Base-by-base conservation (phyloP, 2,113 vertebrate species). In the human region DNA sequence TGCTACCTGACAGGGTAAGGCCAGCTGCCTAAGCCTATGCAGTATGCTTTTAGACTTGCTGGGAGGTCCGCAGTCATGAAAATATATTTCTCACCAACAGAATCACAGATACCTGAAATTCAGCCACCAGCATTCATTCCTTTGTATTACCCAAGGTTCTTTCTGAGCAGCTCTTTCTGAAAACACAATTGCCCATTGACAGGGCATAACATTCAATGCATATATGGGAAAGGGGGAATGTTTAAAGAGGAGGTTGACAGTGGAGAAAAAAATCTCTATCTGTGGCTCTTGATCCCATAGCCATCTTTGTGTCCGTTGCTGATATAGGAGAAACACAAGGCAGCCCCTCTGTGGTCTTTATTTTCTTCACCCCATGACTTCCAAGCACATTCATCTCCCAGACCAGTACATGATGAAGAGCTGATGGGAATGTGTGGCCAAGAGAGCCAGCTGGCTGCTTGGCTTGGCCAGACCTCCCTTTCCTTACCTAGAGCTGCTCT, bases 361-460 rank as follows among this genome's bases (percentile, higher is more conserved):
- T 48, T 79, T n/a, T 79, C 30, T 82, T 83, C 35, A 43, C 40
- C 68, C 22, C 38, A 11, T 76, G 55, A 64, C 93, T 89, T 80
- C 61, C n/a, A 86, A 92, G 45, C 52, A 18, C 76, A 64, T 50
- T 86, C 43, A 13, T 89, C 57, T 72, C 72, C 52, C 89, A 93
- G 73, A 82, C 79, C 86, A 59, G 9, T 32, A 13, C 50, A 16
- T 35, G 92, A 68, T 20, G 5, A 68, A 84, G 38, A 73, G 92
- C 61, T 93, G 90, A 89, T 1, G 8, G 92, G n/a, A 76, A 96
- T 16, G 35, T 11, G 16, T 22, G 80, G 98, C 93, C 96, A 96
- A 94, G 73, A 96, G 83, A 97, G 83, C 97, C 97, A 97, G 97
- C 96, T 97, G 98, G 97, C 95, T 90, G 72, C 79, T 66, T 89